phyloP scores from a whole-genome alignment of 2,113 vertebrate species.

The Leucoraja erinaceus region DNA sequence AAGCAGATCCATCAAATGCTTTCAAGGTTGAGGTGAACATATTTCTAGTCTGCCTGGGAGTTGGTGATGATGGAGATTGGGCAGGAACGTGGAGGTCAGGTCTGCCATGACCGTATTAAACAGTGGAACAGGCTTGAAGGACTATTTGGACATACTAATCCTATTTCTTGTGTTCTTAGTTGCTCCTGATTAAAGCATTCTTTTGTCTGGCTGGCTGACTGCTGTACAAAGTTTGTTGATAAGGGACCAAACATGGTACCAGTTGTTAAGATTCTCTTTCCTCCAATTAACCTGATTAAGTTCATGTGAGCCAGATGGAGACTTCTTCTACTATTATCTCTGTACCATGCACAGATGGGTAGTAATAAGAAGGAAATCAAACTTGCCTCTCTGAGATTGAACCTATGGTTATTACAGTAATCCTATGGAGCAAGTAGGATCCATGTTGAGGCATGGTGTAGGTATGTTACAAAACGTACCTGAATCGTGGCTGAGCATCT shows the following conservation, averaged over 20 bases:
- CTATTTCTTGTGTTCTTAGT: background rate
- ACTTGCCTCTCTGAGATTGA: background rate
- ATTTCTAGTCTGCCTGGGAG: too few species aligned
- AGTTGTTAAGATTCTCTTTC: too few species aligned
- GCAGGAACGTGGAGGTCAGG: too few species aligned
- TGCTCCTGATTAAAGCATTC: background rate
- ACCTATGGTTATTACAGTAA: background rate
- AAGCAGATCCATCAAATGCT: too few species aligned
- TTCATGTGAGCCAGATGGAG: background rate
- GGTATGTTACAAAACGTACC: too few species aligned
- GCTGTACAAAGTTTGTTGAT: background rate
- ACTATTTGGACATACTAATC: too few species aligned
- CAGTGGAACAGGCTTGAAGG: too few species aligned
- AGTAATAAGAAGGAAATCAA: background rate
- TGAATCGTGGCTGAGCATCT: too few species aligned
- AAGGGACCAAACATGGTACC: background rate
- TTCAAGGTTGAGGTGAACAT: too few species aligned
- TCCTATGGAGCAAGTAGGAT: background rate
- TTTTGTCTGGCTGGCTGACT: background rate
- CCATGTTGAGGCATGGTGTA: too few species aligned
- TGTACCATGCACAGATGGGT: background rate
- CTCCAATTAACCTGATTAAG: background rate
- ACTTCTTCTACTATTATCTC: background rate
- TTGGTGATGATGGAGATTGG: too few species aligned
- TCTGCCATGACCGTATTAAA: too few species aligned